Percentiles rank a stretch among this genome's conserved stretches.
Conservation (phyloP, 2,113 vertebrate species). For the Bubalus kerabau region DNA sequence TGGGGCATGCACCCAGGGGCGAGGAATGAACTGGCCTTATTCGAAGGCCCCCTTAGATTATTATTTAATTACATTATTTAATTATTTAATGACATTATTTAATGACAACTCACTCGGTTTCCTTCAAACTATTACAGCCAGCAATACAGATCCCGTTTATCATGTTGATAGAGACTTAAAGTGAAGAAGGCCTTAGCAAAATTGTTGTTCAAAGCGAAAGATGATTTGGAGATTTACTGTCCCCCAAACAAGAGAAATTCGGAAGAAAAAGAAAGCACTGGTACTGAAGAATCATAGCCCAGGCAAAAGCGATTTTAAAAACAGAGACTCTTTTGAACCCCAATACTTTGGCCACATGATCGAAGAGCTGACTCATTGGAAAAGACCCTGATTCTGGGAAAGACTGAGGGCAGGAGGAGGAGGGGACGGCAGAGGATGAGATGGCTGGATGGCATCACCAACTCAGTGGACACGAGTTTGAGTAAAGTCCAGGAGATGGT, state of each 20-base stretch:
- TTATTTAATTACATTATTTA: neutral
- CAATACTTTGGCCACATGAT: neutral
- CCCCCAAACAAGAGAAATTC: neutral
- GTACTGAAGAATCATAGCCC: neutral
- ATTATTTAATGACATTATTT: neutral
- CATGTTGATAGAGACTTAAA: neutral
- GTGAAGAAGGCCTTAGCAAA: neutral
- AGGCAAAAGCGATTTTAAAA: neutral
- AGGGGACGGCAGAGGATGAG: neutral
- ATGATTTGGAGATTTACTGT: neutral
- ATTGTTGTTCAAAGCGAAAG: neutral
- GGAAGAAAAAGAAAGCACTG: neutral
- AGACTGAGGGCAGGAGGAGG: neutral
- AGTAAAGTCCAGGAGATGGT: neutral
- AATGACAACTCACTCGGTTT: neutral
- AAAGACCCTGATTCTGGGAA: neutral
- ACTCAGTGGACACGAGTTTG: accelerated
- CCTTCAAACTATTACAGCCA: no score
- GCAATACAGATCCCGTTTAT: accelerated
- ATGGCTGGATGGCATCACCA: neutral
- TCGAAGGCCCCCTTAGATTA: no score
- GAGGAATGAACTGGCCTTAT: accelerated
- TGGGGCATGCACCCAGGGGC: accelerated
- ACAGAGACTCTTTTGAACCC: neutral
- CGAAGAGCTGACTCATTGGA: neutral